Evolutionary conservation across 1,140 invertebrate genomes (phyloP).

Genomic region (Lordiphosa mommai): DNA sequence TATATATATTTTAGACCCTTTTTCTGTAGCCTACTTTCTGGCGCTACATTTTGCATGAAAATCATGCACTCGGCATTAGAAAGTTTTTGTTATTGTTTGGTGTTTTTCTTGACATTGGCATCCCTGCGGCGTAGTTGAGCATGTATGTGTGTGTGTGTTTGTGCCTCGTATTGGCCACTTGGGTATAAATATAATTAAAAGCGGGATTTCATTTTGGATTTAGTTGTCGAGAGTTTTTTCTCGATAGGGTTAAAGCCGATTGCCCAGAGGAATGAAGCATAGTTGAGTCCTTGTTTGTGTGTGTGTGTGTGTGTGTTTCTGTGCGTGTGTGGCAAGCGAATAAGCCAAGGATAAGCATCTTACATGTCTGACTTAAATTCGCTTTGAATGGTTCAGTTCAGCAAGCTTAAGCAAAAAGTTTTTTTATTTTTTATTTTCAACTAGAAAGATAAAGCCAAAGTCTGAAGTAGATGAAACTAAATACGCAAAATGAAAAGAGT

Average conservation of each 20-base stretch:
- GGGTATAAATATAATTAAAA: slow-evolving; percentile 73
- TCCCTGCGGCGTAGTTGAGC: slow-evolving; percentile 19
- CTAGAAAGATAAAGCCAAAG: slow-evolving; percentile 15
- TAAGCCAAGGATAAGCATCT: slow-evolving; percentile 50
- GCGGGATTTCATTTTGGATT: slow-evolving; percentile 55
- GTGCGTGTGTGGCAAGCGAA: slow-evolving; percentile 19
- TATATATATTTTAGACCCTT: too few relatives aligned
- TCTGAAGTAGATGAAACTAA: slow-evolving; percentile 5
- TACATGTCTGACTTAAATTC: slow-evolving; percentile 30
- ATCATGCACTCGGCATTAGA: too few relatives aligned
- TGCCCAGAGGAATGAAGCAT: slow-evolving; percentile 19
- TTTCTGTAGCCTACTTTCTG: too few relatives aligned
- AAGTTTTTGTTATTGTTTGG: slow-evolving; percentile 17
- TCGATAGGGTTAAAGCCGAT: slow-evolving; percentile 54
- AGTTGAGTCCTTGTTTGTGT: slow-evolving; percentile 12
- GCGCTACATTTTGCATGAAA: too few relatives aligned
- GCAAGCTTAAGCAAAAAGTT: slow-evolving; percentile 28
- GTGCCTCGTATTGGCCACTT: slow-evolving; percentile 54
- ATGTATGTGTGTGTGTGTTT: slow-evolving; percentile 3
- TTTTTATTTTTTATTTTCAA: slow-evolving; percentile 1
- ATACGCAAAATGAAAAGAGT: neutral
- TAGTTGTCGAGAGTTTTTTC: slow-evolving; percentile 25
- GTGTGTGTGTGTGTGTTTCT: too few relatives aligned
- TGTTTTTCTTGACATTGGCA: slow-evolving; percentile 18
- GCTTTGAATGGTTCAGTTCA: slow-evolving; percentile 34